A percentile compares a stretch with the other conserved stretches of the same genome.
phyloP scores from a whole-genome alignment of 2,797 vertebrate species.

The Macropus fuliginosus region DNA sequence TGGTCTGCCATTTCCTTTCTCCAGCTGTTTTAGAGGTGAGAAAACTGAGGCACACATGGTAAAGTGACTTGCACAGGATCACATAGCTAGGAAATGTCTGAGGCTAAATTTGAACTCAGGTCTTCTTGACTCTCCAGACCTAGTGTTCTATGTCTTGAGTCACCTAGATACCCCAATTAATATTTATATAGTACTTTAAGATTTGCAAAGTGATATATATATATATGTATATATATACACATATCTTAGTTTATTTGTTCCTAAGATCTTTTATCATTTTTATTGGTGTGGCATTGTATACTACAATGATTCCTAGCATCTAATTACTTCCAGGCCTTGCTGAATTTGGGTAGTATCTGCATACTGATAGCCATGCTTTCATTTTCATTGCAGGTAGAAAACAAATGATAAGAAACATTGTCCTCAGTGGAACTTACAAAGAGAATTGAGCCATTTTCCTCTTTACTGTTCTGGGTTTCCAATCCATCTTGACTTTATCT shows the following conservation, averaged over 20 bases:
- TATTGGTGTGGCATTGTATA: slow-evolving; percentile 17
- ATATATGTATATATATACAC: too few relatives aligned
- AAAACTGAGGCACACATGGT: neutral
- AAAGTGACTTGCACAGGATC: neutral
- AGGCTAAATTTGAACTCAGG: neutral
- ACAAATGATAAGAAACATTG: neutral
- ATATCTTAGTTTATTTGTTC: neutral
- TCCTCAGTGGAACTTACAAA: neutral
- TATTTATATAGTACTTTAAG: neutral
- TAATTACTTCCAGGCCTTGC: slow-evolving; percentile 39
- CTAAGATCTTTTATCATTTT: neutral
- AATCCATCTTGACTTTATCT: neutral
- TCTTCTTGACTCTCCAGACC: neutral
- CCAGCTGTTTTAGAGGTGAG: neutral
- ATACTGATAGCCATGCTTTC: slow-evolving; percentile 30
- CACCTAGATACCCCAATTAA: neutral
- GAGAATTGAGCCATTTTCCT: slow-evolving; percentile 16
- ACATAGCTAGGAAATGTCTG: neutral
- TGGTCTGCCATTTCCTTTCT: neutral
- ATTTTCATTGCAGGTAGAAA: slow-evolving; percentile 2
- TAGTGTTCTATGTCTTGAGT: neutral
- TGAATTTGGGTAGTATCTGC: neutral
- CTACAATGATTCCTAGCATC: neutral
- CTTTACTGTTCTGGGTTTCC: neutral
- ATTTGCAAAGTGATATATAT: neutral